These are phyloP conservation scores for Philopotamus ludificatus DNA, from an alignment of 1,140 invertebrate species.

Conservation along the genomic window DNA sequence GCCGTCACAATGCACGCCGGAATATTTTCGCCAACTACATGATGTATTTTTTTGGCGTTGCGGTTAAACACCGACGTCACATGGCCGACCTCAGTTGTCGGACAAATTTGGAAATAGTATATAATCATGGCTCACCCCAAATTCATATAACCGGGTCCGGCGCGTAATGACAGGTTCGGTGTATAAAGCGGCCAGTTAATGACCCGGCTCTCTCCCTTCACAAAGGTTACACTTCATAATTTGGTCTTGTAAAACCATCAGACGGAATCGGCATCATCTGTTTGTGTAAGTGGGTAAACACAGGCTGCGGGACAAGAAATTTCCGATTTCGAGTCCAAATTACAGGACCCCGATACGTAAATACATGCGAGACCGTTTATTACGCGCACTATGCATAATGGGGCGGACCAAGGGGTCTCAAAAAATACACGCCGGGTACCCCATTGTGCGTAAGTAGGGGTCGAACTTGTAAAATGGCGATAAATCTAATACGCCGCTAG, in stretches of 20 bases:
- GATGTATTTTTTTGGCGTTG: background rate
- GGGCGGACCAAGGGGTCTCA: background rate
- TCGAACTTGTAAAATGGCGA: background rate
- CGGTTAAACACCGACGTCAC: background rate
- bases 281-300: constrained; percentile 34
- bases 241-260: constrained; percentile 4
- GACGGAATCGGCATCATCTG: constrained; percentile 8
- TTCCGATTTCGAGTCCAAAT: background rate
- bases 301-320: constrained; percentile 7
- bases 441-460: background rate
- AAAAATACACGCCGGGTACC: background rate
- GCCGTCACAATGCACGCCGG: too few relatives aligned
- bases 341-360: background rate
- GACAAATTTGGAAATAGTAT: constrained; percentile 10
- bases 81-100: background rate
- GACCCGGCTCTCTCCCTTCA: background rate
- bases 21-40: too few relatives aligned
- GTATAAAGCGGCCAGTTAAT: constrained; percentile 16
- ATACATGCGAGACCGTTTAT: background rate
- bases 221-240: constrained; percentile 26
- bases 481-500: background rate
- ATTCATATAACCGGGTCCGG: constrained; percentile 25
- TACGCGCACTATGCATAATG: background rate
- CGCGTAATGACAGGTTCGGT: constrained; percentile 20
- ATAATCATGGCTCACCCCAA: constrained; percentile 25